phyloP scores from a whole-genome alignment of 35 echinoderm and acorn worm species.

The Patiria miniata region DNA sequence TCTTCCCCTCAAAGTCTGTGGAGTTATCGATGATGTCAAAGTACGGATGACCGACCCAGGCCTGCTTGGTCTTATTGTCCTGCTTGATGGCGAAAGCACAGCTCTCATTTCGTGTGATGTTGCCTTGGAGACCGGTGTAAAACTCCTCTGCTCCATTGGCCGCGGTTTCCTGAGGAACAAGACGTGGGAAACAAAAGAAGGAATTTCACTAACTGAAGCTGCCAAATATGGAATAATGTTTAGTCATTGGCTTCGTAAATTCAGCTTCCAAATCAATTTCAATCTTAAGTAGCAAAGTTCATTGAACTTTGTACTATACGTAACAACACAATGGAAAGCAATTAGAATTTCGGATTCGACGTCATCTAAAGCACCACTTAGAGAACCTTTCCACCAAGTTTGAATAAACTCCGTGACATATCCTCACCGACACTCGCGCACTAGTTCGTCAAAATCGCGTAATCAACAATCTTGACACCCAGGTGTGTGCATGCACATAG shows the following conservation, averaged over 20 bases:
- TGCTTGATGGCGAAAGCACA: background rate
- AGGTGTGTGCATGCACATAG: no score
- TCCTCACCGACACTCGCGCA: no score
- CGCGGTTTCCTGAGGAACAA: conserved; percentile 34
- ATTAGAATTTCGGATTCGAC: no score
- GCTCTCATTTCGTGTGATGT: background rate
- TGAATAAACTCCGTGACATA: no score
- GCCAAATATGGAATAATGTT: background rate
- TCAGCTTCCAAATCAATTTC: background rate
- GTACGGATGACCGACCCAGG: conserved; percentile 44
- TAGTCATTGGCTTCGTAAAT: background rate
- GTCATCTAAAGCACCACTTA: no score
- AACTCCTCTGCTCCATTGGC: conserved; percentile 40
- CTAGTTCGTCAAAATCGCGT: no score
- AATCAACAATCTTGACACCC: no score
- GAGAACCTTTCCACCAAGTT: no score
- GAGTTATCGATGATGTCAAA: conserved; percentile 47
- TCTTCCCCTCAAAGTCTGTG: conserved; percentile 29
- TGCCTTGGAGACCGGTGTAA: background rate
- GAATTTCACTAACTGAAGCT: background rate
- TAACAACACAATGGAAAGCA: no score
- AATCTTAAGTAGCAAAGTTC: no score
- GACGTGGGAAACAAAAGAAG: no score
- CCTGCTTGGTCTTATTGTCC: conserved; percentile 27
- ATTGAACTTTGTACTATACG: no score